phyloP scores from a whole-genome alignment of 2,888 invertebrate species.

The Lamellibrachia satsuma region DNA sequence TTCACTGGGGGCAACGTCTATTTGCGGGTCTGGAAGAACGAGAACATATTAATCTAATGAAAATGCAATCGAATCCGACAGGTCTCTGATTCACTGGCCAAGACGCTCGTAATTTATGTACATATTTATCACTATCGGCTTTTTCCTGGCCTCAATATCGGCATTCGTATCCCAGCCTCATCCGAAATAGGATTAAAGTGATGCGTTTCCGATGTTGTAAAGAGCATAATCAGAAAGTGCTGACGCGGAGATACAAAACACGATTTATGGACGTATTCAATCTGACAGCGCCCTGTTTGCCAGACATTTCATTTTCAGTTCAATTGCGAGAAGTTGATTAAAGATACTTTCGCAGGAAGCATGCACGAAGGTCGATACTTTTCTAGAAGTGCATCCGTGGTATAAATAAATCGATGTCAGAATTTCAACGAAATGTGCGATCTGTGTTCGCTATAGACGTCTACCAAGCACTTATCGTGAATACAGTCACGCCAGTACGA shows the following conservation, averaged over 20 bases:
- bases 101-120: neutral
- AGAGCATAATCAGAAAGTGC: neutral
- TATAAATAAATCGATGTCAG: neutral
- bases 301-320: neutral
- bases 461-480: neutral
- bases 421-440: neutral
- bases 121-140: neutral
- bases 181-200: conserved; percentile 5
- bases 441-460: neutral
- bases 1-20: neutral
- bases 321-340: neutral
- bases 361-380: neutral
- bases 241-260: neutral
- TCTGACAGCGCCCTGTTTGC: neutral
- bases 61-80: neutral
- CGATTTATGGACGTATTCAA: neutral
- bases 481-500: neutral
- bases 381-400: neutral
- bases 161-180: neutral
- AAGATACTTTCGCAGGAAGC: neutral
- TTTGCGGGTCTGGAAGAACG: neutral
- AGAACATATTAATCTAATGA: conserved; percentile 12
- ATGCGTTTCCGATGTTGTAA: conserved; percentile 6
- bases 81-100: neutral
- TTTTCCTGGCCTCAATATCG: neutral